Base-by-base conservation (phyloP, 1,140 invertebrate genomes). In the Drosophila tani region DNA sequence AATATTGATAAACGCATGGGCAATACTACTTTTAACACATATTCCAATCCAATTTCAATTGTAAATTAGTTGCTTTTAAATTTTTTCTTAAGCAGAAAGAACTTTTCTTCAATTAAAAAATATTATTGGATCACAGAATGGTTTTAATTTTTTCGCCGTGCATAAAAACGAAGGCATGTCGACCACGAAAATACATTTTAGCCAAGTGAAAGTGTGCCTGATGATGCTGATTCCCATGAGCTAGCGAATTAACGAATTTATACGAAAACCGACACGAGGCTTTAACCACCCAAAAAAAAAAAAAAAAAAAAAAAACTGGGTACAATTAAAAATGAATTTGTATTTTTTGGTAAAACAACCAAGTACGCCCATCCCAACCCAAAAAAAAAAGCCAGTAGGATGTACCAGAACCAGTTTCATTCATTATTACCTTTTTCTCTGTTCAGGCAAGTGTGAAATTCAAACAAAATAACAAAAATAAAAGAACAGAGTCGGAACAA, bases 271-370 rank as follows among this genome's bases (percentile, higher is more conserved):
- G 14, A 29, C 75, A 77, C 41, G 55, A 77, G 63, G 41, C 63
- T 51, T 17, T 66, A 77, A 77, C 43, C 21, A 60, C 49, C 57
- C 27, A 77, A 15, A 50, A 41, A 12, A 43, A 49, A 75, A 27
- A 27, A 27, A 27, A 27, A 27, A 75, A 27, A 29, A 29, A 29
- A 29, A 3, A 57, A 56, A 38, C 12, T 32, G 50, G 24, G 11
- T 53, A 51, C 79, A 85, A 85, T 85, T 85, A 85, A 82, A 85
- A 86, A 70, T 64, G 56, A 81, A 85, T 85, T 86, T 82, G 55
- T 79, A 56, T 32, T 62, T 55, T 57, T 59, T 21, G 43, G 27
- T 35, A 69, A 49, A 40, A 67, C 49, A 71, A 71, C 24, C 2
- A 50, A 50, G 12, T 27, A 12, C 45, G 19, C 24, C 5, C 43